Evolutionary conservation across 2,113 vertebrate genomes (phyloP).

Genomic region (Podiceps cristatus): DNA sequence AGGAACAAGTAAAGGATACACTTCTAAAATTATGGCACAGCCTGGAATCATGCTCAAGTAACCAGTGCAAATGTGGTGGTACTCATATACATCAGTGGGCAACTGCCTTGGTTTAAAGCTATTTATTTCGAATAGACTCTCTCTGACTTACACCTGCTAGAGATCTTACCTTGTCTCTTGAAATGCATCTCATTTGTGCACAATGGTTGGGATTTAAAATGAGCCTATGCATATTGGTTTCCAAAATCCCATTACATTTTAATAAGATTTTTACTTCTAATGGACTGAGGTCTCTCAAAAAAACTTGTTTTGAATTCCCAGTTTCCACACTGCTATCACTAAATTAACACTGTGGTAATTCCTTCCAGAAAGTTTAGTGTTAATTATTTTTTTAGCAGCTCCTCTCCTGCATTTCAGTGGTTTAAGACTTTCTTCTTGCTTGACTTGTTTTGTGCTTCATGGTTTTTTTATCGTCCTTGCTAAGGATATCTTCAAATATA

Average conservation of each 20-base stretch:
- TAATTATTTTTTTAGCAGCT: background rate
- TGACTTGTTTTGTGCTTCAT: background rate
- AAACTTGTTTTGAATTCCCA: background rate
- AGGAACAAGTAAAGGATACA: background rate
- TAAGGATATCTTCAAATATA: background rate
- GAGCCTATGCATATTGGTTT: background rate
- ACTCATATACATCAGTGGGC: background rate
- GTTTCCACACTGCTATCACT: background rate
- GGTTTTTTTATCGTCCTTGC: background rate
- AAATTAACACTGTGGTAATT: background rate
- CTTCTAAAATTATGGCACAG: background rate
- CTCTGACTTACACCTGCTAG: background rate
- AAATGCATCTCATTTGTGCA: background rate
- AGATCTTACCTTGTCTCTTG: background rate
- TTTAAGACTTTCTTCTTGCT: constrained; percentile 9
- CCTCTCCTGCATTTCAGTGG: background rate
- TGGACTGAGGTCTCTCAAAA: background rate
- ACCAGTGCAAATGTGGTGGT: background rate
- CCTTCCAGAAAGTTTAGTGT: background rate
- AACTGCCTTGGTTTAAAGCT: background rate
- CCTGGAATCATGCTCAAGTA: background rate
- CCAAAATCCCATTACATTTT: constrained; percentile 2
- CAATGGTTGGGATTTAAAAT: background rate
- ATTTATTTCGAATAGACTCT: background rate
- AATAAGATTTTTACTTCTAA: constrained; percentile 2